Evolutionary conservation across 2,797 vertebrate genomes (phyloP).

Genomic region (Pristis pectinata): DNA sequence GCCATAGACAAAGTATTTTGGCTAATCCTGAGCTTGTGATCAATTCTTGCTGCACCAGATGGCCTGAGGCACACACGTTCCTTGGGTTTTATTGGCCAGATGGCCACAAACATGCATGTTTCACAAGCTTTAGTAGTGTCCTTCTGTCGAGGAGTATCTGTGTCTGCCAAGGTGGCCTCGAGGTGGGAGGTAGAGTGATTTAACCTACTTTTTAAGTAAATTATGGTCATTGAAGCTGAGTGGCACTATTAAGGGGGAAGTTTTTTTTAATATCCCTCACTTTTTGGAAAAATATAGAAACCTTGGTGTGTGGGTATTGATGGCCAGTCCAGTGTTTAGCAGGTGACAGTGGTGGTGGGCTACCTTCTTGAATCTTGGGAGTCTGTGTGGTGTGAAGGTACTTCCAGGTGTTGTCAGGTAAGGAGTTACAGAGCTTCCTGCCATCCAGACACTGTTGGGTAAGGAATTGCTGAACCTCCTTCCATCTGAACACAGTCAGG

Average conservation of each 20-base stretch:
- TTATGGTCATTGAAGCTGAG: background rate
- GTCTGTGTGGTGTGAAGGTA: background rate
- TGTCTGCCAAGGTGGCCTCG: background rate
- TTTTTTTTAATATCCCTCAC: background rate
- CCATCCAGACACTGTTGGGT: too few relatives aligned
- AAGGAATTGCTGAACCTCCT: too few relatives aligned
- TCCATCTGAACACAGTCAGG: too few relatives aligned
- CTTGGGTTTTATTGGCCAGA: conserved; percentile 15
- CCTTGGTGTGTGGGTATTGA: too few relatives aligned
- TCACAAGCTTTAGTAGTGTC: conserved; percentile 1
- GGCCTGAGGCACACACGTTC: background rate
- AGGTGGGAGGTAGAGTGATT: background rate
- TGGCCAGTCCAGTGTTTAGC: background rate
- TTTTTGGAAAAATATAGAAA: background rate
- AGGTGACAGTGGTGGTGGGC: background rate
- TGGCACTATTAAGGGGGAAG: background rate
- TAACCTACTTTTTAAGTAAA: background rate
- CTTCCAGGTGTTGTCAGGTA: too few relatives aligned
- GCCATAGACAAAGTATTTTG: background rate
- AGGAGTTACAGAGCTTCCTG: too few relatives aligned
- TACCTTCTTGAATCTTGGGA: background rate
- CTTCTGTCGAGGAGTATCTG: background rate
- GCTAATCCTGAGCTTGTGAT: background rate
- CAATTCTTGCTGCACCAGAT: conserved; percentile 3
- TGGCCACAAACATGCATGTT: background rate